Conservation (phyloP, 2,797 vertebrate species). For the Cichlasoma orientale region DNA sequence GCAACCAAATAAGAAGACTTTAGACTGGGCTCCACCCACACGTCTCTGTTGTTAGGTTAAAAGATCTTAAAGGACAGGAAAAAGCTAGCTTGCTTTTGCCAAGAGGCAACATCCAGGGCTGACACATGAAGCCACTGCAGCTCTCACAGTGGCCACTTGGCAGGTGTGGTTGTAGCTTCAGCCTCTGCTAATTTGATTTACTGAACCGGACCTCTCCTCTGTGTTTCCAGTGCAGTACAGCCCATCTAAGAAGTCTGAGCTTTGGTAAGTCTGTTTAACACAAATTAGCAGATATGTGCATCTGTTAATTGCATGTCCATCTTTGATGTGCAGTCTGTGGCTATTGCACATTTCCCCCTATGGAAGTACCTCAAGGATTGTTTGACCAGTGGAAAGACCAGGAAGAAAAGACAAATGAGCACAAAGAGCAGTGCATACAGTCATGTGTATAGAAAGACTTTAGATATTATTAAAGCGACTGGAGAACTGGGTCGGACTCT, state of each 20-base stretch:
- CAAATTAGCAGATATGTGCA: background rate
- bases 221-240: no score
- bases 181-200: no score
- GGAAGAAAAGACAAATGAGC: background rate
- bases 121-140: background rate
- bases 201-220: background rate
- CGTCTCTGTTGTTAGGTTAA: background rate
- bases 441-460: background rate
- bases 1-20: background rate
- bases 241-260: background rate
- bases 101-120: background rate
- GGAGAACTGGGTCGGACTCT: no score
- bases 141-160: background rate
- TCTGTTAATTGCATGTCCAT: background rate
- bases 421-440: background rate
- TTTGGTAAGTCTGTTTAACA: background rate
- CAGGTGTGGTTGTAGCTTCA: background rate
- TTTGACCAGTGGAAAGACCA: fast-evolving
- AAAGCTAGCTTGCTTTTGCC: background rate
- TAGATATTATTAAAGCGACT: no score
- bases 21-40: background rate
- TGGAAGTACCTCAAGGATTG: background rate
- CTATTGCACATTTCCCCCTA: background rate
- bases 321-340: no score
- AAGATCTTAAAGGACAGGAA: background rate